phyloP scores from a whole-genome alignment of 2,797 vertebrate species.

The Cyclopterus lumpus region DNA sequence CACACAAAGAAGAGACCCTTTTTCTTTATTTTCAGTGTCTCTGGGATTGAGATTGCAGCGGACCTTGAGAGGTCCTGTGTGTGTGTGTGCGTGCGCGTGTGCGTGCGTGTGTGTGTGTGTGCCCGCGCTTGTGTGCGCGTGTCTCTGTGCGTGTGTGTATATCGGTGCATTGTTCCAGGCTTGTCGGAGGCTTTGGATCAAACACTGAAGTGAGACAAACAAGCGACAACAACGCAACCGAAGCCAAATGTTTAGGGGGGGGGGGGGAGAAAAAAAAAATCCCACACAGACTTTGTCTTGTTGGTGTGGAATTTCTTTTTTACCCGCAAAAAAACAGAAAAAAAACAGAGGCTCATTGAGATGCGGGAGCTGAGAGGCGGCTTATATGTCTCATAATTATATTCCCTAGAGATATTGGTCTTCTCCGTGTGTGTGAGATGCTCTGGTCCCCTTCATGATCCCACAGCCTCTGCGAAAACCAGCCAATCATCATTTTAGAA shows the following conservation, averaged over 20 bases:
- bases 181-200: slow-evolving; percentile 58
- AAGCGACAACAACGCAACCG: slow-evolving; percentile 61
- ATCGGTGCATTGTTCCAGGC: slow-evolving; percentile 75
- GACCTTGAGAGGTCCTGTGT: slow-evolving; percentile 44
- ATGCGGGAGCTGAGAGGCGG: slow-evolving; percentile 53
- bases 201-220: slow-evolving; percentile 77
- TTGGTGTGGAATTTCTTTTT: slow-evolving; percentile 56
- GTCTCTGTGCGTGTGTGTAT: slow-evolving; percentile 13
- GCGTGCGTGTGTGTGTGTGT: slow-evolving; percentile 15
- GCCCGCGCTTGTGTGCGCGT: no score
- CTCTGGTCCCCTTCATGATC: slow-evolving; percentile 48
- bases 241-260: slow-evolving; percentile 48
- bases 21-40: background rate
- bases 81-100: slow-evolving; percentile 34
- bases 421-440: slow-evolving; percentile 35
- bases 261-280: slow-evolving; percentile 5
- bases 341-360: slow-evolving; percentile 49
- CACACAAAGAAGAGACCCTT: background rate
- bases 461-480: slow-evolving; percentile 31
- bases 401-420: slow-evolving; percentile 64
- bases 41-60: background rate
- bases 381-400: slow-evolving; percentile 74
- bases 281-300: slow-evolving; percentile 46
- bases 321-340: slow-evolving; percentile 13
- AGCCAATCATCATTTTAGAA: slow-evolving; percentile 44